Conservation (phyloP, 1,140 invertebrate genomes). For the honey bee (Apis mellifera) region DNA sequence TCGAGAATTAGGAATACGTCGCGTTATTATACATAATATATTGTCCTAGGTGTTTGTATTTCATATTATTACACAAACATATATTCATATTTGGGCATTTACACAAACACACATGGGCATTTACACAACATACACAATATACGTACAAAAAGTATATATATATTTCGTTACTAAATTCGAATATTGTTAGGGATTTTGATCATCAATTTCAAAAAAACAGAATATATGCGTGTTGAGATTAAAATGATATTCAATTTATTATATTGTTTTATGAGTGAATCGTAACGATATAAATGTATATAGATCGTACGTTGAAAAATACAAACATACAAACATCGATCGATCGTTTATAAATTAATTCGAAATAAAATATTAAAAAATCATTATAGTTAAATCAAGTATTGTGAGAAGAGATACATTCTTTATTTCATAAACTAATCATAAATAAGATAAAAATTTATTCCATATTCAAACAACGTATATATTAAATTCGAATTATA, state of each 20-base stretch:
- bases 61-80: conserved; percentile 57
- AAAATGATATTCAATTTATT: conserved; percentile 2
- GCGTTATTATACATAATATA: conserved; percentile 48
- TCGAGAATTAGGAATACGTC: conserved; percentile 51
- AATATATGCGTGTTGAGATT: conserved; percentile 20
- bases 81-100: conserved; percentile 16
- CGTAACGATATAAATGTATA: conserved; percentile 42
- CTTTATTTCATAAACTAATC: not conserved
- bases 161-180: conserved; percentile 47
- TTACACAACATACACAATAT: conserved; percentile 41
- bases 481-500: not conserved
- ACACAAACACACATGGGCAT: conserved; percentile 47
- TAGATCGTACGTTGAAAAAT: not conserved
- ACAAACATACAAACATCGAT: conserved; percentile 13
- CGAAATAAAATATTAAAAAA: too few relatives aligned
- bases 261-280: conserved; percentile 42
- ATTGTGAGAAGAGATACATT: too few relatives aligned
- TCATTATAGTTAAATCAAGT: too few relatives aligned
- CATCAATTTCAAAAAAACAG: not conserved
- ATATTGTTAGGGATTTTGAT: conserved; percentile 7
- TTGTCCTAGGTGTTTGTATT: conserved; percentile 55
- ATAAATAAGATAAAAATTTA: not conserved
- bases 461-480: not conserved
- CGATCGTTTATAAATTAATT: conserved; percentile 13
- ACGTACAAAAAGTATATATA: conserved; percentile 22